Percentiles rank a stretch among this genome's conserved stretches.
phyloP scores from a whole-genome alignment of 2,797 vertebrate genomes.

The Liparis tanakae region DNA sequence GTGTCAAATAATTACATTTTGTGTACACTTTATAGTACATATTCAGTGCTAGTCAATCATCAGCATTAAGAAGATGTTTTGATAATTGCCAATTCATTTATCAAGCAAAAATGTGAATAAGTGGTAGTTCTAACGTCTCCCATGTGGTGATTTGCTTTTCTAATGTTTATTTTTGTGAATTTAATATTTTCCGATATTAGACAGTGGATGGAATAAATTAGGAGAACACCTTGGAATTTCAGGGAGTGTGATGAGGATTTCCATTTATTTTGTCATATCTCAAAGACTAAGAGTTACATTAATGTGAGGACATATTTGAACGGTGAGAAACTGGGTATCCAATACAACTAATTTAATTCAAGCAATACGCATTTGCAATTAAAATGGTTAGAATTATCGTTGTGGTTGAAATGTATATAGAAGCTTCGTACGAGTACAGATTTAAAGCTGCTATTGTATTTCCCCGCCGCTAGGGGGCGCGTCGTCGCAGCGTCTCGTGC shows the following conservation, averaged over 20 bases:
- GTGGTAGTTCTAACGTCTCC: too few species aligned
- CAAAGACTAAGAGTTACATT: not conserved
- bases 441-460: not conserved
- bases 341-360: not conserved
- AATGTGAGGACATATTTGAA: not conserved
- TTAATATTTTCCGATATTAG: not conserved
- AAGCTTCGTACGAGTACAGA: too few species aligned
- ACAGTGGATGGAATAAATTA: not conserved
- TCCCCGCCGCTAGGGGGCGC: slow-evolving; percentile 42
- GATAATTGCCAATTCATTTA: not conserved
- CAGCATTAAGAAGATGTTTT: not conserved
- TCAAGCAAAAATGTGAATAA: not conserved
- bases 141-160: not conserved
- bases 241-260: not conserved
- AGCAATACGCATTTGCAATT: not conserved
- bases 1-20: not conserved
- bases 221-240: not conserved
- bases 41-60: not conserved
- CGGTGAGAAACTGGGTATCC: not conserved
- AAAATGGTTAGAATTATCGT: not conserved
- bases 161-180: not conserved
- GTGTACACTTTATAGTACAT: not conserved
- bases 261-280: not conserved
- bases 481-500: not conserved
- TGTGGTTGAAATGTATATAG: too few species aligned